Base-by-base conservation (phyloP, 1,140 invertebrate genomes). In the Pemphigus obesinymphae region DNA sequence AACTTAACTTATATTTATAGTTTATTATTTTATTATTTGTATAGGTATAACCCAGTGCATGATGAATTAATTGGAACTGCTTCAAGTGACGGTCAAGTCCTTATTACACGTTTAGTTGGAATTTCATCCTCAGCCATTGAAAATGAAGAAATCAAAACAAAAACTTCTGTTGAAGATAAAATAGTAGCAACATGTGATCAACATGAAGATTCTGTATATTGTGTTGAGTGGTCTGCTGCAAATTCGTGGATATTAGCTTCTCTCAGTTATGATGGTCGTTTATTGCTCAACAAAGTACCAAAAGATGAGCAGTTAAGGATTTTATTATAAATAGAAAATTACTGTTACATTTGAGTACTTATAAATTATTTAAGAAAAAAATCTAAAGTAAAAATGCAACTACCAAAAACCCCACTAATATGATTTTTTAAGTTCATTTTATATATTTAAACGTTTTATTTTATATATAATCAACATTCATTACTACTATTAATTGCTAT, bases 201-300 rank as follows among this genome's bases (percentile, higher is more conserved):
- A 85, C 97, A 99, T 87, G 97, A 99, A 88, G 97, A 99, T 87
- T 97, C 96, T 75, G 97, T 99, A 23, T 99, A 99, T 89, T 94
- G 94, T 85, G 95, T 94, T 1, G 97, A 97, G 88, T 99, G 97
- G 97, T 97, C 97, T 82, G 91, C 93, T 53, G 94, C 95, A 53
- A 97, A 99, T 89, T 96, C 97, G 23, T 99, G 97, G 97, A 94
- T 96, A 55, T 99, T 99, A 90, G 97, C 97, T 40, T 98, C 96
- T 0, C 89, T 99, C 0, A 97, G 96, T 87, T 99, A 97, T 88
- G 97, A 99, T 89, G 97, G 97, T 5, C 88, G 97, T 83, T 89
- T 99, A 45, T 92, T 99, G 53, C 92, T 99, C 73, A 97, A 97
- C 73, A 91, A 93, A 87, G 96, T 99, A 6, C 96, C 97, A 31